Evolutionary conservation across 2,888 invertebrate genomes (phyloP), one percentile per base, ranked within the genome.

Genomic region (Aquatica leii): DNA sequence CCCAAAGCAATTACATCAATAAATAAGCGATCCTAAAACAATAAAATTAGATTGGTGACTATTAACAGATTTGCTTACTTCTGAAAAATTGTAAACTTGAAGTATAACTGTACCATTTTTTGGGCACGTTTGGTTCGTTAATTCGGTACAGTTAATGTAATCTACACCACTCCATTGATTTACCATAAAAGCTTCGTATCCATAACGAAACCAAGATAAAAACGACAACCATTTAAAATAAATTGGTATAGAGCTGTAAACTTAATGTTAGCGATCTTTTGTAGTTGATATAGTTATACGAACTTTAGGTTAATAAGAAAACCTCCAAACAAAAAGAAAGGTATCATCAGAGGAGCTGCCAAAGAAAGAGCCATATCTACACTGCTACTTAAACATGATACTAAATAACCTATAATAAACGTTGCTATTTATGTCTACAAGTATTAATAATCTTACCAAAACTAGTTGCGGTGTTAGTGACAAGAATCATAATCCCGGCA

Each of bases 311-410:
- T 97, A 41, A 98, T 84, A 82, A 97, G 97, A 85, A 95, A 97
- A 43, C 98, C 98, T 62, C 97, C 97, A 79, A 98, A 98, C 14
- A 98, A 84, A 82, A 98, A 85, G 80, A 97, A 92, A 0, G 98
- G 97, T 63, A 98, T 94, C 70, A 97, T 90, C 62, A 97, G 86
- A 2, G 97, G 94, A 0, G 97, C 95, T 0, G 95, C 94, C 55
- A 98, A 86, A 0, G 96, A 93, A 1, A 97, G 84, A 0, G 97
- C 97, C 88, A 97, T 92, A 48, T 93, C 91, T 2, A 94, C 88
- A 65, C 90, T 91, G 64, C 87, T 89, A 72, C 95, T 92, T 0
- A 92, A 84, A 71, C 96, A 95, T 0, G 97, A 97, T 77, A 97
- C 91, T 71, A 97, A 84, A 81, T 97, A 98, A 37, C 97, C 95